These are phyloP conservation scores for Gallinago paraguaiae DNA, from an alignment of 2,113 vertebrate genomes.

Conservation along the genomic window DNA sequence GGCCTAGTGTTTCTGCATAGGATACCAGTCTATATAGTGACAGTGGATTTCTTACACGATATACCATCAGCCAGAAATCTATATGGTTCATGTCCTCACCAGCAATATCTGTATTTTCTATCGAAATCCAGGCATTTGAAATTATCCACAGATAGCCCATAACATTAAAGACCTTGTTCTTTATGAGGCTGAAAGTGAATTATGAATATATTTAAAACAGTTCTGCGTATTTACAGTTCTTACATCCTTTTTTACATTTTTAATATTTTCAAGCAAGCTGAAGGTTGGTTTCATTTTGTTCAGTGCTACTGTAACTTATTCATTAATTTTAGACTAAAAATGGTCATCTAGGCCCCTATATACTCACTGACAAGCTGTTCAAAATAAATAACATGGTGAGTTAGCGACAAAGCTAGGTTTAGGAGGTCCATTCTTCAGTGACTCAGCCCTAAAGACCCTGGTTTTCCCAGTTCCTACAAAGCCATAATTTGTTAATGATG, in stretches of 20 bases:
- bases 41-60: background rate
- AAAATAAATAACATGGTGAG: background rate
- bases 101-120: background rate
- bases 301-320: background rate
- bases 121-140: background rate
- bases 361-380: background rate
- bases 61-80: background rate
- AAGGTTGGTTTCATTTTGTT: background rate
- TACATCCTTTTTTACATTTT: background rate
- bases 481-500: background rate
- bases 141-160: background rate
- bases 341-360: background rate
- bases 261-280: background rate
- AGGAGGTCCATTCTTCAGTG: background rate
- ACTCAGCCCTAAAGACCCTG: background rate
- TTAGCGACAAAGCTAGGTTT: background rate
- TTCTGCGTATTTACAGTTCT: background rate
- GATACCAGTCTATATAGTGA: background rate
- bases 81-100: background rate
- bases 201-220: background rate
- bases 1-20: background rate
- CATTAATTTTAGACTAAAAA: background rate
- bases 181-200: background rate
- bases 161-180: background rate
- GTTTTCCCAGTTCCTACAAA: background rate